These are phyloP conservation scores for Samia ricini DNA, from an alignment of 1,140 invertebrate genomes.

Conservation along the genomic window DNA sequence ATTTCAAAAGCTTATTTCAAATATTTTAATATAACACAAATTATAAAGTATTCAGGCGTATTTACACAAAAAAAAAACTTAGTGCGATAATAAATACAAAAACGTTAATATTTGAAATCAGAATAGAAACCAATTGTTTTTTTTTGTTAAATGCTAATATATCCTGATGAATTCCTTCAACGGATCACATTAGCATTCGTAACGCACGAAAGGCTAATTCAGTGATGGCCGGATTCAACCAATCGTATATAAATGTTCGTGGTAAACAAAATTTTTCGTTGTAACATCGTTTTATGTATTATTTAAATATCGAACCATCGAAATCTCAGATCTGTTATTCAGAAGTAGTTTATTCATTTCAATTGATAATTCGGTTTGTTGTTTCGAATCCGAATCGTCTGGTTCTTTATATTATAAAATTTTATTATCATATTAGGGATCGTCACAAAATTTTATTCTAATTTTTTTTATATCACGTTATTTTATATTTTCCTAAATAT, in stretches of 20 bases:
- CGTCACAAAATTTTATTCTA: too few relatives aligned
- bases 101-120: not conserved
- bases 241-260: not conserved
- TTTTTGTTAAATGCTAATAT: not conserved
- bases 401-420: not conserved
- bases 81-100: not conserved
- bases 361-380: conserved; percentile 8
- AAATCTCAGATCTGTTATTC: not conserved
- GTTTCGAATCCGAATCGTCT: not conserved
- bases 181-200: not conserved
- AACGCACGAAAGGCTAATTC: not conserved
- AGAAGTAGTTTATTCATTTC: conserved; percentile 6
- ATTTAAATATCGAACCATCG: not conserved
- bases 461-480: too few relatives aligned
- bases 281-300: not conserved
- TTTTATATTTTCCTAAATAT: too few relatives aligned
- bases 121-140: not conserved
- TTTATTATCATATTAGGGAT: not conserved
- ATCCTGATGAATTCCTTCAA: not conserved
- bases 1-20: not conserved
- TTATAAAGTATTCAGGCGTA: not conserved
- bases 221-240: not conserved
- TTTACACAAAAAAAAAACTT: not conserved
- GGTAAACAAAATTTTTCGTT: not conserved
- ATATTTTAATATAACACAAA: not conserved